A percentile compares a stretch with the other conserved stretches of the same genome.
These are phyloP conservation scores for Acanthisitta chloris DNA, from an alignment of 2,113 vertebrate species.

Conservation along the genomic window DNA sequence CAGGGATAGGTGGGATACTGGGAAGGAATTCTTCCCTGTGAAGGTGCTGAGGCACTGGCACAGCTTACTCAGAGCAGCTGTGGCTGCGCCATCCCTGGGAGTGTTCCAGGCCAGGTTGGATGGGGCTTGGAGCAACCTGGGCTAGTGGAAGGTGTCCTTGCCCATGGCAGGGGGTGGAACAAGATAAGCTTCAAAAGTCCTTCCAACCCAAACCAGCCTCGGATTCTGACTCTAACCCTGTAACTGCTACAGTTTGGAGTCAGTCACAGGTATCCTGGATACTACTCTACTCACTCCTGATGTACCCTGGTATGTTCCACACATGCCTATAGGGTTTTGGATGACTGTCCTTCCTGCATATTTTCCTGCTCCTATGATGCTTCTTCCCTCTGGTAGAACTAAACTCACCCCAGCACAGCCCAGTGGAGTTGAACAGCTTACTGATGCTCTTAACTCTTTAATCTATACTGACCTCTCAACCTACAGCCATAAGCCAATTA, in stretches of 20 bases:
- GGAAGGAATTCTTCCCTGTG: not conserved
- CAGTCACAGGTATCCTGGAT: not conserved
- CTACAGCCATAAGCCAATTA: slow-evolving; percentile 55
- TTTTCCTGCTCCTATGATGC: not conserved
- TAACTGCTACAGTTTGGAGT: not conserved
- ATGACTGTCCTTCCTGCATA: not conserved
- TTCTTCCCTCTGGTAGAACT: not conserved
- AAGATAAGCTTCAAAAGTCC: not conserved
- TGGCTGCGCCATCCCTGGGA: not conserved
- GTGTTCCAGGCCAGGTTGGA: not conserved
- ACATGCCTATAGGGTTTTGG: not conserved
- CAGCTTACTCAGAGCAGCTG: not conserved
- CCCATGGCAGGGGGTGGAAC: not conserved
- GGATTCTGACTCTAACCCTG: not conserved
- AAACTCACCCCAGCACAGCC: not conserved
- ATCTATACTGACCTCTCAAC: slow-evolving; percentile 35
- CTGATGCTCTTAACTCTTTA: slow-evolving; percentile 27
- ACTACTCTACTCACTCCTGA: not conserved
- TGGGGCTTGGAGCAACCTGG: accelerated
- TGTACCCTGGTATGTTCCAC: not conserved
- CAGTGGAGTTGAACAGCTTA: not conserved
- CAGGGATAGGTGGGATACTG: not conserved
- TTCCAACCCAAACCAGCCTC: not conserved
- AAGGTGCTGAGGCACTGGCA: not conserved
- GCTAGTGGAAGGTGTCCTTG: not conserved